phyloP scores from a whole-genome alignment of 2,888 invertebrate species.

The Drosophila neotestacea region DNA sequence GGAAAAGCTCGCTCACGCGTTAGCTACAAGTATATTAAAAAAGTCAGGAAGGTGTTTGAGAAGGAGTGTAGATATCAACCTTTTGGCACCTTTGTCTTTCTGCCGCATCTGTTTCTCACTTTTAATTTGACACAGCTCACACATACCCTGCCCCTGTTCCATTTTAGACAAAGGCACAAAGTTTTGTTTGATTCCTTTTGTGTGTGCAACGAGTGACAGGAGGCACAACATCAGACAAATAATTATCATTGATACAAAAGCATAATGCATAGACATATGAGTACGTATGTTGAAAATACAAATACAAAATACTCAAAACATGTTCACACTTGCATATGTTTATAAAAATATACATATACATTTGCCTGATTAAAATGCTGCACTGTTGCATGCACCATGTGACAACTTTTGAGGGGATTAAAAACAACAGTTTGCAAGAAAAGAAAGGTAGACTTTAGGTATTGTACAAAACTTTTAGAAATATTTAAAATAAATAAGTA shows the following conservation, averaged over 20 bases:
- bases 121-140: conserved; percentile 79
- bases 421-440: background rate
- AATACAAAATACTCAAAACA: conserved; percentile 28
- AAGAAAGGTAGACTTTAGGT: background rate
- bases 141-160: background rate
- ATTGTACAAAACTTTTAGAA: background rate
- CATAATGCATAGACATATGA: conserved; percentile 45
- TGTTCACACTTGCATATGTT: conserved; percentile 40
- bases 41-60: background rate
- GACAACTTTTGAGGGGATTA: background rate
- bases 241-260: conserved; percentile 81
- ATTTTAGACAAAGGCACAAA: conserved; percentile 74
- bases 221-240: conserved; percentile 64
- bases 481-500: no score
- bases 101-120: conserved; percentile 74
- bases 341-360: conserved; percentile 46
- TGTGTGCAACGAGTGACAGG: conserved; percentile 68
- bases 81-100: conserved; percentile 78
- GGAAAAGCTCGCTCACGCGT: conserved; percentile 49
- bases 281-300: conserved; percentile 24
- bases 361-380: conserved; percentile 63
- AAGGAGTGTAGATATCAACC: conserved; percentile 54
- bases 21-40: conserved; percentile 71
- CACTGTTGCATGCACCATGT: background rate
- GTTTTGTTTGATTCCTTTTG: conserved; percentile 81